Conservation (phyloP, 2,888 invertebrate genomes). For the Macaria liturata region DNA sequence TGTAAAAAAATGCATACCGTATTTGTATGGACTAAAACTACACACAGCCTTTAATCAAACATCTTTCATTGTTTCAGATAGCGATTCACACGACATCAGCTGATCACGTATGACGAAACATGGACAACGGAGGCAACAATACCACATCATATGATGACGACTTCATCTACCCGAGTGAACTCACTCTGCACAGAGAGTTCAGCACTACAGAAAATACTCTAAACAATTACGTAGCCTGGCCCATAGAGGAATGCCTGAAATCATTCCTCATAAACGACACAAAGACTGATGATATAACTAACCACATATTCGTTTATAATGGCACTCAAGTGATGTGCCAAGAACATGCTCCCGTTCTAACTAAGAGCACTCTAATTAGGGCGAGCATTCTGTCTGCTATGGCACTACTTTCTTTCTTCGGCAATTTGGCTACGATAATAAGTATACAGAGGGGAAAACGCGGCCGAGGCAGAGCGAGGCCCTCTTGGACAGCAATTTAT, state of each 20-base stretch:
- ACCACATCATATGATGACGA: constrained; percentile 71
- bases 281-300: constrained; percentile 47
- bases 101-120: constrained; percentile 73
- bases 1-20: no score
- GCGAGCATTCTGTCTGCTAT: constrained; percentile 87
- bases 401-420: constrained; percentile 88
- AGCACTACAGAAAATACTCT: constrained; percentile 42
- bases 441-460: constrained; percentile 87
- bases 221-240: constrained; percentile 52
- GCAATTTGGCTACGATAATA: constrained; percentile 89
- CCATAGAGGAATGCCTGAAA: constrained; percentile 64
- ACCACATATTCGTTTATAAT: constrained; percentile 55
- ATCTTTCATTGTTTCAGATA: constrained; percentile 60
- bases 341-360: constrained; percentile 87
- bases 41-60: no score
- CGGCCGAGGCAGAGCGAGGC: constrained; percentile 80
- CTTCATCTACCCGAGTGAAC: constrained; percentile 49
- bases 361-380: constrained; percentile 84
- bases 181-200: constrained; percentile 51
- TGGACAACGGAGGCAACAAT: constrained; percentile 74
- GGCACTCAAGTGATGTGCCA: constrained; percentile 70
- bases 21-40: no score
- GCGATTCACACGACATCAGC: constrained; percentile 23
- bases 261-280: constrained; percentile 55
- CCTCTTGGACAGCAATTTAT: constrained; percentile 88